These are phyloP conservation scores for Ophioninae sp. DNA, from an alignment of 2,888 invertebrate species.

Conservation along the genomic window DNA sequence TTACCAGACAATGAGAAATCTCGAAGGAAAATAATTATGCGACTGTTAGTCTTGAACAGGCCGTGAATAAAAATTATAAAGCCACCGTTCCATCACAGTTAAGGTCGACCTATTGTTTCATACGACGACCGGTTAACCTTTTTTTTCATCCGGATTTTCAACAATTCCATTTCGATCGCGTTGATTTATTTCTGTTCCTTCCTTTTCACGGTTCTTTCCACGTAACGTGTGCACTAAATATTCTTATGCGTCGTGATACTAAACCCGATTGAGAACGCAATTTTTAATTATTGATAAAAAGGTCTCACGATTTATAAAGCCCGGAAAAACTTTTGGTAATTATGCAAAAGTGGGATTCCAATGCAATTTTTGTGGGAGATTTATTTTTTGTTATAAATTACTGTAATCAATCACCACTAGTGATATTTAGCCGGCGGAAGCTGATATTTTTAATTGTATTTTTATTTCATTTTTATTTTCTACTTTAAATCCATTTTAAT, in stretches of 20 bases:
- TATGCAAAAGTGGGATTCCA: too few species aligned
- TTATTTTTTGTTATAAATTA: too few species aligned
- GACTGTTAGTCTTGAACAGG: slow-evolving; percentile 51
- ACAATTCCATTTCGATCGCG: slow-evolving; percentile 35
- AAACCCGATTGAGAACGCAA: too few species aligned
- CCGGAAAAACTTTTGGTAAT: too few species aligned
- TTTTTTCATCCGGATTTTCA: slow-evolving; percentile 19
- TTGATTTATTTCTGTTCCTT: slow-evolving; percentile 16
- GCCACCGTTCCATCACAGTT: slow-evolving; percentile 28
- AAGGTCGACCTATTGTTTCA: slow-evolving; percentile 47
- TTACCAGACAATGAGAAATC: slow-evolving; percentile 55
- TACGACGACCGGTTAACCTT: slow-evolving; percentile 19
- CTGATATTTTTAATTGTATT: too few species aligned
- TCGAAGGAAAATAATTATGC: slow-evolving; percentile 66
- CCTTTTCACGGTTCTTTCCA: neutral
- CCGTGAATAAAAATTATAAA: slow-evolving; percentile 58
- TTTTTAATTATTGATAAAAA: neutral
- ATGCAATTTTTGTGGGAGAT: too few species aligned
- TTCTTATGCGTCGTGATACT: neutral
- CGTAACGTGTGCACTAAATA: neutral
- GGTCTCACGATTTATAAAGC: too few species aligned
- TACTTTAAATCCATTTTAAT: too few species aligned
- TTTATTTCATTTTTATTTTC: too few species aligned
- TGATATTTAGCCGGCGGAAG: too few species aligned
- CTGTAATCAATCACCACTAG: too few species aligned